These are phyloP conservation scores for Phrynocephalus guinanensis DNA, from an alignment of 2,797 vertebrate species.

Conservation along the genomic window DNA sequence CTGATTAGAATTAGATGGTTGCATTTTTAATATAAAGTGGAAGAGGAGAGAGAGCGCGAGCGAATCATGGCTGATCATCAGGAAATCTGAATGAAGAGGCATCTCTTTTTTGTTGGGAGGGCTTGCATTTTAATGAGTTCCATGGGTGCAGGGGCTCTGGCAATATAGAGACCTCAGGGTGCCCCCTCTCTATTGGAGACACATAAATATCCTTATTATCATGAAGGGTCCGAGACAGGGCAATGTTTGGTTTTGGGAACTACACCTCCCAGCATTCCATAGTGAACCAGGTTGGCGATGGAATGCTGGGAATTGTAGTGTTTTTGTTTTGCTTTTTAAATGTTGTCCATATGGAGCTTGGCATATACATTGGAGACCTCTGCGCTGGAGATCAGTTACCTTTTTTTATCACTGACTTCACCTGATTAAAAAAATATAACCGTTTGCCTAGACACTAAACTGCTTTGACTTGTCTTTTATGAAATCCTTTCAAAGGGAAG, in stretches of 20 bases:
- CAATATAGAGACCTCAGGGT: not conserved
- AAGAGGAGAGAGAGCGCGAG: not conserved
- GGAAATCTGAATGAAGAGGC: not conserved
- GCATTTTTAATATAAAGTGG: not conserved
- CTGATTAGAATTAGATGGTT: no score
- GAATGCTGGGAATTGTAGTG: no score
- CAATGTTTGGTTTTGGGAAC: no score
- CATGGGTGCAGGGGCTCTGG: no score
- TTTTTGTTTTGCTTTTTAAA: no score
- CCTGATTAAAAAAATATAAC: not conserved
- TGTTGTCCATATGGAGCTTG: no score
- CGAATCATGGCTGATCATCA: not conserved
- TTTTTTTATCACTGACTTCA: no score
- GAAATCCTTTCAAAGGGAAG: conserved; percentile 14
- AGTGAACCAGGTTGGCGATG: no score
- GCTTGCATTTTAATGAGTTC: not conserved
- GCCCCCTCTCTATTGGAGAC: not conserved
- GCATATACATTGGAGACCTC: not conserved
- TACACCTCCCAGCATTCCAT: no score
- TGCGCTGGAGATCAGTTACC: no score
- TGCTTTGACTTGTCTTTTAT: conserved; percentile 28
- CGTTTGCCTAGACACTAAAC: not conserved
- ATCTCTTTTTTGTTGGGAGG: no score
- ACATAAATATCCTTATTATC: not conserved
- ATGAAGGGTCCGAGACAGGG: no score